Percentiles rank a stretch among this genome's conserved stretches.
Conservation (phyloP, 2,113 vertebrate species). For the Conger conger region DNA sequence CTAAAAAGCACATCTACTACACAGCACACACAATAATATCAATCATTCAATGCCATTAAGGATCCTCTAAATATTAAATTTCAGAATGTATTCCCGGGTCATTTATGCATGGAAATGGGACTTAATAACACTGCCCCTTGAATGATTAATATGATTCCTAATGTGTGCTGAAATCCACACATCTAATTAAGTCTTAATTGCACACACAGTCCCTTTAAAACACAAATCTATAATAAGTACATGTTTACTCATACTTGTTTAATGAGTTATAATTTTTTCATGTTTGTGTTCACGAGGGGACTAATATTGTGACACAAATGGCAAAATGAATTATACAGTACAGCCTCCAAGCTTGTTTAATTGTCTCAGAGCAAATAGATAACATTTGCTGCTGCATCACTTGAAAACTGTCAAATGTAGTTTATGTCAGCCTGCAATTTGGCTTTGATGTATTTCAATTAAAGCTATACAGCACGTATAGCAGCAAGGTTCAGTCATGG, state of each 20-base stretch:
- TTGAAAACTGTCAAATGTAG: background rate
- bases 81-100: background rate
- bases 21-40: background rate
- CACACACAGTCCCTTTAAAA: background rate
- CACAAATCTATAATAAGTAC: background rate
- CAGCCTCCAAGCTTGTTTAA: background rate
- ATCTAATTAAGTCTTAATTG: conserved; percentile 16
- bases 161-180: background rate
- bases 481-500: background rate
- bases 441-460: background rate
- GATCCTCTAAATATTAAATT: background rate
- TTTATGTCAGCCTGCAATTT: background rate
- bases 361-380: background rate
- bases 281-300: background rate
- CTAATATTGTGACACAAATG: background rate
- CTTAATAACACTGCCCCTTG: conserved; percentile 6
- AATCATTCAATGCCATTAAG: background rate
- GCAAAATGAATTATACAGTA: background rate
- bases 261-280: background rate
- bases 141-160: conserved; percentile 17
- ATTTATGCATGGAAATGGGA: background rate
- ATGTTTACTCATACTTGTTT: background rate
- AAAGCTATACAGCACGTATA: background rate
- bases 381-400: background rate
- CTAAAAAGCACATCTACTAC: background rate